Conservation (phyloP, 1,140 invertebrate genomes). For the Scaptomyza pallida region DNA sequence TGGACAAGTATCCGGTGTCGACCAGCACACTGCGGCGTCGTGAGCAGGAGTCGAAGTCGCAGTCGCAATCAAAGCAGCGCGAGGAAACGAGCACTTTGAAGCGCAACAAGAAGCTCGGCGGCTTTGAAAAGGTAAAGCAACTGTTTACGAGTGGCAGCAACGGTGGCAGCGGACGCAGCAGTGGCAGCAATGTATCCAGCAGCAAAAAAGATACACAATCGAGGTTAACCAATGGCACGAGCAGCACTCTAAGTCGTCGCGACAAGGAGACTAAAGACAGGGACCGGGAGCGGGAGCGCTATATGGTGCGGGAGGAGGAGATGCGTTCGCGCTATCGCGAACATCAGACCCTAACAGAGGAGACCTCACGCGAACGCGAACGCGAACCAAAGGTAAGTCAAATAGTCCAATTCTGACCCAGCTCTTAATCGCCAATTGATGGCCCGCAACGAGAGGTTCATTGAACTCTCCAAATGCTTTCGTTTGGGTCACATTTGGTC, state of each 20-base stretch:
- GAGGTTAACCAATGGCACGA: constrained; percentile 54
- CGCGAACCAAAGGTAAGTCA: constrained; percentile 83
- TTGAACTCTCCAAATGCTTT: constrained; percentile 43
- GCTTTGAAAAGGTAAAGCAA: constrained; percentile 87
- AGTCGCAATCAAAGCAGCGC: constrained; percentile 22
- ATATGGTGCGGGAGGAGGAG: constrained; percentile 82
- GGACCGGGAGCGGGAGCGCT: constrained; percentile 45
- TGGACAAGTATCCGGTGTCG: constrained; percentile 85
- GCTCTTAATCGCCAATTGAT: constrained; percentile 70
- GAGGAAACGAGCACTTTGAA: constrained; percentile 66
- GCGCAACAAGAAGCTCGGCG: constrained; percentile 86
- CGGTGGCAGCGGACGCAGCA: constrained; percentile 65
- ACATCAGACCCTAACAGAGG: constrained; percentile 60
- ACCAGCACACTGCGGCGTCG: constrained; percentile 64
- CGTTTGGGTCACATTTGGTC: constrained; percentile 50
- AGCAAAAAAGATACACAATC: constrained; percentile 61
- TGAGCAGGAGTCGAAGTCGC: constrained; percentile 43
- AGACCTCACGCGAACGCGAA: constrained; percentile 80
- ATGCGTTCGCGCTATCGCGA: constrained; percentile 81
- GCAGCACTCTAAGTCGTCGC: constrained; percentile 70
- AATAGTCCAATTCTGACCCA: background rate
- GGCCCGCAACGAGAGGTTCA: constrained; percentile 38
- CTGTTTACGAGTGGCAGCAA: constrained; percentile 68
- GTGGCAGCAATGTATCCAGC: constrained; percentile 66
- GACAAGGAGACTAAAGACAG: constrained; percentile 61